Base-by-base conservation (phyloP, 2,888 invertebrate species). In the Lottia gigantea region DNA sequence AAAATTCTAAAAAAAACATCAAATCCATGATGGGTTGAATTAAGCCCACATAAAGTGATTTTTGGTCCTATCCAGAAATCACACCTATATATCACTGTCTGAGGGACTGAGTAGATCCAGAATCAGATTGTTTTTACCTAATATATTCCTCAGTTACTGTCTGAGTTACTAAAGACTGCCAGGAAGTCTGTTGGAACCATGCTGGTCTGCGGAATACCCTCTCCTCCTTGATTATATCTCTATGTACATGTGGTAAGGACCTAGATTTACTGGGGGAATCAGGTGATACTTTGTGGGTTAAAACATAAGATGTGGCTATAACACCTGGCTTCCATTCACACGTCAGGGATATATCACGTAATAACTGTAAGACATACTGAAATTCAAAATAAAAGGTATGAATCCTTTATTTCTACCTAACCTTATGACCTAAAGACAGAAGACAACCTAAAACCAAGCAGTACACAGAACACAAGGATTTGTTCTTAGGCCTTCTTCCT, bases 271-370 rank as follows among this genome's bases (percentile, higher is more conserved):
- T 55, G 3, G 66, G 49, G 12, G 49, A 47, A 8, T 66, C 66
- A 40, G 46, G 55, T 4, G 66, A 16, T 25, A 26, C 14, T 46
- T 49, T 67, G 7, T 66, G 55, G 23, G 73, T 64, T 55, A 71
- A 66, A 14, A 72, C 68, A 55, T 68, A 71, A 8, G 73, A 71
- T 0, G 76, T 71, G 26, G 76, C 73, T 1, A 77, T 75, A 14
- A 78, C 80, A 16, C 82, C 82, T 31, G 84, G 83, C 66, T 82
- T 82, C 84, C 84, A 84, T 62, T 82, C 83, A 49, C 78, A 76
- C 8, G 76, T 78, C 64, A 77, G 78, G n/a, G 78, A 76, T n/a
- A 81, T 77, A 74, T 83, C 83, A 67, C 79, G 79, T 47, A 84
- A 73, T 8, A 81, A 76, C 66, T 81, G 80, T 40, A 80, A 69